phyloP scores from a whole-genome alignment of 1,140 invertebrate species.

The Aplysia californica region DNA sequence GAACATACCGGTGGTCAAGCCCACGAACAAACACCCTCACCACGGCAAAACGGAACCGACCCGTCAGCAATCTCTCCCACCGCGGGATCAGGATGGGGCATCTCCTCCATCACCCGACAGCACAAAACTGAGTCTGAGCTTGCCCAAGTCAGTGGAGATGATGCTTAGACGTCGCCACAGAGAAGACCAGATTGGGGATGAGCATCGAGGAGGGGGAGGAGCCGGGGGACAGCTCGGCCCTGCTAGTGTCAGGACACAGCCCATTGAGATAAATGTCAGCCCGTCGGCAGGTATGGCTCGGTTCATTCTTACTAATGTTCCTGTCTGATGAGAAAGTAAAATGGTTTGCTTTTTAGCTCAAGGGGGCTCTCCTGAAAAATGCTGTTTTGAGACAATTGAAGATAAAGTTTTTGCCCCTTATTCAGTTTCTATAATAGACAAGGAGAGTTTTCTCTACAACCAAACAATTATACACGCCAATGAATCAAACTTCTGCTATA shows the following conservation, averaged over 20 bases:
- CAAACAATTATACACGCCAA: too few species aligned
- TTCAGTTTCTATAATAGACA: too few species aligned
- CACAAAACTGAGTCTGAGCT: neutral
- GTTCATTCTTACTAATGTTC: too few species aligned
- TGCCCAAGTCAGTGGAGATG: slow-evolving; percentile 1
- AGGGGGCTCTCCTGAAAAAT: too few species aligned
- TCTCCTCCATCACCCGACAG: neutral
- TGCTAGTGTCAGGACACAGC: slow-evolving; percentile 1
- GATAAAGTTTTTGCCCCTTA: too few species aligned
- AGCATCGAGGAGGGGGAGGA: slow-evolving; percentile 12
- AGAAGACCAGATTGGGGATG: neutral
- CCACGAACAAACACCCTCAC: too few species aligned
- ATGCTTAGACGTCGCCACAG: neutral
- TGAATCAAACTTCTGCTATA: too few species aligned
- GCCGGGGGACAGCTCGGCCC: neutral
- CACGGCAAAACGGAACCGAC: neutral
- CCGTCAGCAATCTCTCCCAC: neutral
- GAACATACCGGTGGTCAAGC: too few species aligned
- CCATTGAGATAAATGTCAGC: slow-evolving; percentile 18
- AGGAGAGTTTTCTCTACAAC: too few species aligned
- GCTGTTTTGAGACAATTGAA: too few species aligned
- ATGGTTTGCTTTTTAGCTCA: too few species aligned
- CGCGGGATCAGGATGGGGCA: neutral
- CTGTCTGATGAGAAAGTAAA: too few species aligned
- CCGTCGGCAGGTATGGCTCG: neutral